phyloP scores from a whole-genome alignment of 2,888 invertebrate genomes.

The Melangyna quadrimaculata region DNA sequence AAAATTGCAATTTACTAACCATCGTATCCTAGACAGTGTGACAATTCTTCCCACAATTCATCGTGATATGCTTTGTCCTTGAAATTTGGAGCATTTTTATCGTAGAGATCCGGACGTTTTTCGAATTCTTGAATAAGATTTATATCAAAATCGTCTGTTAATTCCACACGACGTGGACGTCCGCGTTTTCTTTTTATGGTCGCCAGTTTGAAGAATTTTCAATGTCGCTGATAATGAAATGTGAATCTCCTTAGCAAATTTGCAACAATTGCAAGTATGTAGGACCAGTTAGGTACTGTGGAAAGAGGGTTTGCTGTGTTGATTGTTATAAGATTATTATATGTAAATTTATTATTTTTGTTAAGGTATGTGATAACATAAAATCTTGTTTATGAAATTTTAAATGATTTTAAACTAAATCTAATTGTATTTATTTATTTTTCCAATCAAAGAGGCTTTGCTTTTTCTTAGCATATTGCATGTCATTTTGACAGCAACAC shows the following conservation, averaged over 20 bases:
- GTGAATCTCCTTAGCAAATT: background rate
- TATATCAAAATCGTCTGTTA: slow-evolving; percentile 74
- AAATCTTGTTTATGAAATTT: background rate
- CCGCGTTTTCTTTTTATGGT: slow-evolving; percentile 74
- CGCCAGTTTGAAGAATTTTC: slow-evolving; percentile 54
- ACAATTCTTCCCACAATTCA: slow-evolving; percentile 74
- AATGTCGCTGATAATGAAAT: background rate
- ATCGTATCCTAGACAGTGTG: slow-evolving; percentile 73
- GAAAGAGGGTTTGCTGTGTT: background rate
- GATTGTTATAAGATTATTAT: background rate
- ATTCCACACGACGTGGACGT: slow-evolving; percentile 74
- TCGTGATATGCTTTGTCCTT: slow-evolving; percentile 75
- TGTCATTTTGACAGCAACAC: background rate
- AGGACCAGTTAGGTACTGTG: background rate
- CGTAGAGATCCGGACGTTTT: slow-evolving; percentile 75
- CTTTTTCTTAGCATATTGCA: background rate
- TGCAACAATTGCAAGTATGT: background rate
- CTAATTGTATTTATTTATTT: background rate
- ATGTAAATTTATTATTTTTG: background rate
- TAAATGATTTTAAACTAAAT: background rate
- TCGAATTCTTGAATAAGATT: slow-evolving; percentile 74
- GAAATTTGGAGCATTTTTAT: slow-evolving; percentile 74
- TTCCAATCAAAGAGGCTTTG: background rate
- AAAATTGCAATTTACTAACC: too few species aligned
- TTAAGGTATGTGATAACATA: background rate